phyloP scores from a whole-genome alignment of 30 jellyfish, hydroid and myxozoan genomes.

The Hydra vulgaris region DNA sequence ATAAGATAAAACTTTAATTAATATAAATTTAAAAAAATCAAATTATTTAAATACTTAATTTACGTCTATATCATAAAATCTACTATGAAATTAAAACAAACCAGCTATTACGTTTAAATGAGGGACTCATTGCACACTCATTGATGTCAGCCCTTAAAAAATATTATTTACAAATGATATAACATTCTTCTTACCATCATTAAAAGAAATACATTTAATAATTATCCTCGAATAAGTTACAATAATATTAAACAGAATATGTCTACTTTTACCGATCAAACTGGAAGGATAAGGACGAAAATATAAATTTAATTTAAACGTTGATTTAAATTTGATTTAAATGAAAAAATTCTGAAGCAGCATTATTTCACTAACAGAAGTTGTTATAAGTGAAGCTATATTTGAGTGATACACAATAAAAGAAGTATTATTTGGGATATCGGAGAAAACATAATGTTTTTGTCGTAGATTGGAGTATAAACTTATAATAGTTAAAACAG shows the following conservation, averaged over 20 bases:
- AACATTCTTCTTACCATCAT: background rate
- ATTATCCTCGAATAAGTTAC: background rate
- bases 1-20: background rate
- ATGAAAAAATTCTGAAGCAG: too few relatives aligned
- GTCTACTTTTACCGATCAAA: background rate
- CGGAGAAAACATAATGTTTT: background rate
- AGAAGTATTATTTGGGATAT: background rate
- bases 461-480: background rate
- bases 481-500: background rate
- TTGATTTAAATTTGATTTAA: too few relatives aligned
- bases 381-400: too few relatives aligned
- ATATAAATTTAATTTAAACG: too few relatives aligned
- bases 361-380: background rate
- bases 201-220: background rate
- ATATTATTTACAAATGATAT: background rate
- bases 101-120: background rate
- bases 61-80: background rate
- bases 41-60: too few relatives aligned
- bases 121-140: background rate
- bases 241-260: background rate
- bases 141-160: background rate
- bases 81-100: background rate
- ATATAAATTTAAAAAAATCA: too few relatives aligned
- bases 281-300: background rate
- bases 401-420: background rate